These are phyloP conservation scores for Carcharodon carcharias DNA, from an alignment of 2,797 vertebrate genomes.

Conservation along the genomic window DNA sequence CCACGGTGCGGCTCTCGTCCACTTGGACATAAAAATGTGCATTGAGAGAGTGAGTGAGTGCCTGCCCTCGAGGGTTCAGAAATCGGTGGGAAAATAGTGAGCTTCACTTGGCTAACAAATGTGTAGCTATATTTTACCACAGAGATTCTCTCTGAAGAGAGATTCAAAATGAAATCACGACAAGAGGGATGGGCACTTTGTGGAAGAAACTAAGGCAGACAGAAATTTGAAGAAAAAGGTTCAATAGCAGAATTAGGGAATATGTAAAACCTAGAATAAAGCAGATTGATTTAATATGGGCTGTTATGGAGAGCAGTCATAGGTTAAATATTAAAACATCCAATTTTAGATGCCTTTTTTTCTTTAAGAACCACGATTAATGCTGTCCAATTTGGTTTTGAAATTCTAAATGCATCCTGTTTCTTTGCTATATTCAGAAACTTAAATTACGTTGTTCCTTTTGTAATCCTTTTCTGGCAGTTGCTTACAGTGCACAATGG, in stretches of 20 bases:
- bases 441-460: not conserved
- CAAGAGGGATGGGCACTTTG: not conserved
- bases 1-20: too few relatives aligned
- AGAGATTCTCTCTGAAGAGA: not conserved
- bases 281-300: not conserved
- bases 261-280: not conserved
- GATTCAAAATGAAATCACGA: not conserved
- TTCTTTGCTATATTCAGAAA: not conserved
- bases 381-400: not conserved
- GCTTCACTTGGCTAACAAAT: not conserved
- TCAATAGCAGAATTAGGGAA: not conserved
- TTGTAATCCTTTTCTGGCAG: not conserved
- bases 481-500: constrained; percentile 67
- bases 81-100: too few relatives aligned
- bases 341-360: not conserved
- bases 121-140: too few relatives aligned
- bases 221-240: not conserved
- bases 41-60: too few relatives aligned
- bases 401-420: not conserved
- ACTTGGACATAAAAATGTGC: too few relatives aligned
- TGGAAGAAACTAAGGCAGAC: not conserved
- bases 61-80: too few relatives aligned
- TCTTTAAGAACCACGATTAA: not conserved
- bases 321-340: not conserved
- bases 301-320: not conserved